These are phyloP conservation scores for Stictocephala bisonia DNA, from an alignment of 2,888 invertebrate species.

Conservation along the genomic window DNA sequence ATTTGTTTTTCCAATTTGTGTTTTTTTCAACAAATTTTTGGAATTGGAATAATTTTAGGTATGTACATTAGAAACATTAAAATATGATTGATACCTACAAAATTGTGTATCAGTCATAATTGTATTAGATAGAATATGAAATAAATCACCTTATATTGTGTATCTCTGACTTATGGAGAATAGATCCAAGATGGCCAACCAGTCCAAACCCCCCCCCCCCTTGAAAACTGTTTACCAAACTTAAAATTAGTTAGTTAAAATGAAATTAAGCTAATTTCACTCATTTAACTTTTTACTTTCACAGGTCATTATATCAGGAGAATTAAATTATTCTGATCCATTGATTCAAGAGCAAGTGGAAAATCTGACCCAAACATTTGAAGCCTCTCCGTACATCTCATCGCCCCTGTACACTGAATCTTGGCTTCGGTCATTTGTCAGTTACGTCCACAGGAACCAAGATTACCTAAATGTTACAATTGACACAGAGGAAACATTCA, in stretches of 20 bases:
- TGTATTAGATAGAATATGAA: too few relatives aligned
- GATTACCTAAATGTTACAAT: constrained; percentile 83
- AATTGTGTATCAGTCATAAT: too few relatives aligned
- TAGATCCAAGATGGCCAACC: too few relatives aligned
- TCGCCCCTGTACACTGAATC: constrained; percentile 87
- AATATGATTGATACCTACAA: too few relatives aligned
- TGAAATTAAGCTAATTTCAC: too few relatives aligned
- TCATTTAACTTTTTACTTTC: constrained; percentile 57
- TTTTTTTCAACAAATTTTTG: too few relatives aligned
- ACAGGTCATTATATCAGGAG: constrained; percentile 84
- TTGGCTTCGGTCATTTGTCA: constrained; percentile 86
- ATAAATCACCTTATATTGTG: too few relatives aligned
- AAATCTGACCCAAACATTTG: constrained; percentile 78
- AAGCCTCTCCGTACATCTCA: constrained; percentile 80
- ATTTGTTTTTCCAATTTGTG: too few relatives aligned
- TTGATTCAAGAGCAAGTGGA: constrained; percentile 82
- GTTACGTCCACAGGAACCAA: constrained; percentile 79
- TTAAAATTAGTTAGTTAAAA: neutral
- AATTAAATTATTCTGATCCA: constrained; percentile 85
- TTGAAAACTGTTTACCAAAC: neutral
- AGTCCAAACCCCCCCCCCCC: too few relatives aligned
- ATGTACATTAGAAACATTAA: too few relatives aligned
- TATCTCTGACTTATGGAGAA: too few relatives aligned
- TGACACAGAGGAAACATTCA: constrained; percentile 78
- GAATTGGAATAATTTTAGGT: too few relatives aligned